These are phyloP conservation scores for Empidonax traillii DNA, from an alignment of 2,113 vertebrate genomes.

Conservation along the genomic window DNA sequence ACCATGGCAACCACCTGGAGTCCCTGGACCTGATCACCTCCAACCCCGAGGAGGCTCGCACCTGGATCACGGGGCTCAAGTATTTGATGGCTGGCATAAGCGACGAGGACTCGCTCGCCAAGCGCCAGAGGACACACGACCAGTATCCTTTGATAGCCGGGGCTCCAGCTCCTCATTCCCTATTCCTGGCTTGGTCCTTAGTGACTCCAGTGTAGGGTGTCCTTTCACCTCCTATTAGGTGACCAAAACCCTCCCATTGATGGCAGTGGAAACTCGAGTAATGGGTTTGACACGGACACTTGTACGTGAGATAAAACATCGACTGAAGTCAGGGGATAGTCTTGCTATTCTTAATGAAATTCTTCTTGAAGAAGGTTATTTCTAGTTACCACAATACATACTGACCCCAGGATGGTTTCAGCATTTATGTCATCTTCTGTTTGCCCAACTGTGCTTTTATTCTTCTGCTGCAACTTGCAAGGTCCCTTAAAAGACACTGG, in stretches of 20 bases:
- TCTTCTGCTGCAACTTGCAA: not conserved
- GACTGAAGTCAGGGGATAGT: not conserved
- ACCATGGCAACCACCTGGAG: constrained; percentile 97
- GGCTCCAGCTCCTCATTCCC: not conserved
- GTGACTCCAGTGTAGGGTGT: not conserved
- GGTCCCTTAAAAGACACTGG: not conserved
- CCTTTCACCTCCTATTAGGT: not conserved
- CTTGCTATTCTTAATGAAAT: not conserved
- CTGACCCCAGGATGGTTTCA: not conserved
- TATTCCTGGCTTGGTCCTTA: not conserved
- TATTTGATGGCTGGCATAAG: constrained; percentile 98
- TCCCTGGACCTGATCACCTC: constrained; percentile 92
- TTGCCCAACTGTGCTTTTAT: not conserved
- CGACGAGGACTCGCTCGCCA: constrained; percentile 94
- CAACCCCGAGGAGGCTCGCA: constrained; percentile 92
- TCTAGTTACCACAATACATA: not conserved
- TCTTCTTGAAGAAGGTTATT: not conserved
- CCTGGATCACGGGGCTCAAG: constrained; percentile 95
- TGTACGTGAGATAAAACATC: not conserved
- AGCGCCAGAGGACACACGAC: constrained; percentile 89
- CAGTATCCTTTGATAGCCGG: constrained; percentile 88
- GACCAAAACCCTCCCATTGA: not conserved
- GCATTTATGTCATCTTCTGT: not conserved
- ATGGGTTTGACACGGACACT: not conserved
- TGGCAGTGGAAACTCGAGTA: not conserved